Base-by-base conservation (phyloP, 1,140 invertebrate genomes). In the Chrysomallon squamiferum region DNA sequence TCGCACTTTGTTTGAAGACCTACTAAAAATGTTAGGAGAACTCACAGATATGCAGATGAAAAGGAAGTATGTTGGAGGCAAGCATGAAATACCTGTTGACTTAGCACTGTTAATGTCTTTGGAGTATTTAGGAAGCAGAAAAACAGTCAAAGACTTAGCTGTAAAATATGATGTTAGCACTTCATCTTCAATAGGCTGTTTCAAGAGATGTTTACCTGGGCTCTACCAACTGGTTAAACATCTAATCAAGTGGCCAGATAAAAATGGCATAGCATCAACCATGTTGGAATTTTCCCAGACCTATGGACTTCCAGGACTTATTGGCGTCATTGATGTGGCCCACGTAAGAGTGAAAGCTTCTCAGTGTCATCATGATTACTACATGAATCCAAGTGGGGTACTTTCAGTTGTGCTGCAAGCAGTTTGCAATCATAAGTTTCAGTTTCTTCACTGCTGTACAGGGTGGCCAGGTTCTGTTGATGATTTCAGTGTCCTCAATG, bases 381-480 rank as follows among this genome's bases (percentile, higher is more conserved):
- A 63, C 33, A 62, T 56, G 25, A 62, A 68, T 47, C 41, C 22
- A 6, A 61, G 47, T 22, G 43, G 56, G n/a, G 47, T 57, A 15
- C 56, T 49, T 20, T 59, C 66, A 35, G 56, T 68, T 20, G 20
- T 58, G 25, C 38, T 68, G 2, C 66, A 68, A 43, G 49, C 67
- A 18, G 62, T 69, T 29, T 63, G 60, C 49, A 59, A 68, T 62
- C 43, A 68, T 33, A 58, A 61, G 32, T 30, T 62, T 29, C 47
- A 59, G 18, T 65, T 69, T 56, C 56, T 69, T 15, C 67, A 65
- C 56, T 61, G 62, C 47, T 65, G 47, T 43, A 64, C 62, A 1
- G 62, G 62, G 2, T 69, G 62, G 62, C 62, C 67, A 32, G 62
- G 62, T 25, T 69, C 62, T 22, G 41, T 69, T 30, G 33, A 59